A percentile compares a stretch with the other conserved stretches of the same genome.
These are phyloP conservation scores for Kradibia gibbosae DNA, from an alignment of 1,140 invertebrate genomes.

Conservation along the genomic window DNA sequence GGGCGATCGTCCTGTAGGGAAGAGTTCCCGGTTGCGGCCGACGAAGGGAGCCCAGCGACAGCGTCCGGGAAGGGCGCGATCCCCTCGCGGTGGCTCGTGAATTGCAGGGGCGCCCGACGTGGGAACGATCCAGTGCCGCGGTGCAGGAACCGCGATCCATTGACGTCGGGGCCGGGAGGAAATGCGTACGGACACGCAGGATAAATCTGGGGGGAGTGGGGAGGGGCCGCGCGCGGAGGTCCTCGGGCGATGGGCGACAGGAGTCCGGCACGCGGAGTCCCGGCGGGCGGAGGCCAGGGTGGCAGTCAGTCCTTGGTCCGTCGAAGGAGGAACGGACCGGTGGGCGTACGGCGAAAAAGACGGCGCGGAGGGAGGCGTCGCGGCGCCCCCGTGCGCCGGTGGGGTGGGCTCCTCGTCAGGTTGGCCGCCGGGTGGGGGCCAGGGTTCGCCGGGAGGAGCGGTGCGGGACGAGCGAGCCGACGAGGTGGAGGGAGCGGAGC, in stretches of 20 bases:
- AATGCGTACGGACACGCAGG: too few species aligned
- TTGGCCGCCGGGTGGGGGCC: too few species aligned
- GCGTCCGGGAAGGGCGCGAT: too few species aligned
- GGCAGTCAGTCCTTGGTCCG: too few species aligned
- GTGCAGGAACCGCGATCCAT: too few species aligned
- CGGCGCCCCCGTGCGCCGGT: conserved; percentile 10
- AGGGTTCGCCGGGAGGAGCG: background rate
- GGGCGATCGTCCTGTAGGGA: background rate
- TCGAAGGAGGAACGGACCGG: conserved; percentile 49
- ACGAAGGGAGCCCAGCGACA: too few species aligned
- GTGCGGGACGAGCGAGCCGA: background rate
- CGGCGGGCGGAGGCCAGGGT: conserved; percentile 55
- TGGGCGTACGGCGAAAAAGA: conserved; percentile 50
- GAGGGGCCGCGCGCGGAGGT: background rate
- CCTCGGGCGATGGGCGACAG: background rate
- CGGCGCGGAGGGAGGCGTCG: conserved; percentile 49
- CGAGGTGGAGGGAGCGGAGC: too few species aligned
- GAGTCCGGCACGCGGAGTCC: background rate
- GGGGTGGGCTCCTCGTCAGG: too few species aligned
- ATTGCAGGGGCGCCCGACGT: too few species aligned
- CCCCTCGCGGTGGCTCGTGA: too few species aligned
- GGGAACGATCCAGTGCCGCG: too few species aligned
- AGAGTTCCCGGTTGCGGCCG: background rate
- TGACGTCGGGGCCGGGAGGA: too few species aligned
- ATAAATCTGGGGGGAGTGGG: background rate